Evolutionary conservation across 2,113 vertebrate species (phyloP).

Genomic region (Bubalus kerabau): DNA sequence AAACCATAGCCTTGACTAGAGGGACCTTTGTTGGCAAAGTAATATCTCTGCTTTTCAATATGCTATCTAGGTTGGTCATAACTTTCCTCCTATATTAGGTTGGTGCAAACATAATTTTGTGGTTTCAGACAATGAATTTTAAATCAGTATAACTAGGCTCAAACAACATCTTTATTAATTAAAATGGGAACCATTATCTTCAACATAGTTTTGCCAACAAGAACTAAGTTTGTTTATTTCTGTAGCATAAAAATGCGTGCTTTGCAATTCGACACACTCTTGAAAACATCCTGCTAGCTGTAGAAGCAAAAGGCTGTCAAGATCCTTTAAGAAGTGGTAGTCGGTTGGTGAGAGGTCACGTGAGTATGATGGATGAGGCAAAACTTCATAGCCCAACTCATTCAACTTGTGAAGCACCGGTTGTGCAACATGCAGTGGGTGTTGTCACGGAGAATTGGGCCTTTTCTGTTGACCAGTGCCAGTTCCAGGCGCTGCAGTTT

Average conservation of each 20-base stretch:
- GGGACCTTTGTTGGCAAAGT: too few relatives aligned
- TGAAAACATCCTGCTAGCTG: not conserved
- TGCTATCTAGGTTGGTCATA: too few relatives aligned
- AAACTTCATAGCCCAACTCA: not conserved
- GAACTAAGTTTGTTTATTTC: not conserved
- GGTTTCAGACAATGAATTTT: not conserved
- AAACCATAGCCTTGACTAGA: too few relatives aligned
- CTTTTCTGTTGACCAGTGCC: not conserved
- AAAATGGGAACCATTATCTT: not conserved
- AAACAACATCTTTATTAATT: not conserved
- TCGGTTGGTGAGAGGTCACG: not conserved
- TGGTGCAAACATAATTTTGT: not conserved
- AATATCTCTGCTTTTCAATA: too few relatives aligned
- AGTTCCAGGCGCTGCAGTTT: not conserved
- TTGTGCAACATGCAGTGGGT: not conserved
- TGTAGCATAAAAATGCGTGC: not conserved
- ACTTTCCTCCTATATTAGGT: not conserved
- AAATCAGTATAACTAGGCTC: not conserved
- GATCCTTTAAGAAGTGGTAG: not conserved
- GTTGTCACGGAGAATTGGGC: rapidly evolving
- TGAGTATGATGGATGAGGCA: not conserved
- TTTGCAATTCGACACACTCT: not conserved
- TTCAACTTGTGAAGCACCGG: not conserved
- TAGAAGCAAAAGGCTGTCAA: not conserved
- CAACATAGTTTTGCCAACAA: not conserved